These are phyloP conservation scores for Habropoda laboriosa DNA, from an alignment of 1,140 invertebrate species.

Conservation along the genomic window DNA sequence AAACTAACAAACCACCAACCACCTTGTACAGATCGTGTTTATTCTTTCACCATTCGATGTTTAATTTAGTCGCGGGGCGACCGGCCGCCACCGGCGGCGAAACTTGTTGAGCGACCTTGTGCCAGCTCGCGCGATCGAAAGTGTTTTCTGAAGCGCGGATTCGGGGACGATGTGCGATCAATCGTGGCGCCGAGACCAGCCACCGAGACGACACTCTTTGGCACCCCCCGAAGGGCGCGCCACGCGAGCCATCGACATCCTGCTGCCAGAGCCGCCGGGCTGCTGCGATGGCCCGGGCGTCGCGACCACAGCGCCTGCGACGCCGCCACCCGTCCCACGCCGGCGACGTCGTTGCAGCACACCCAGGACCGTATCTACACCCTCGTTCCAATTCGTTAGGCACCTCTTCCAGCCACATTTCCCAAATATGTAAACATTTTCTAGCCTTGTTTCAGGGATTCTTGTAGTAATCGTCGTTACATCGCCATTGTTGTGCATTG, in stretches of 20 bases:
- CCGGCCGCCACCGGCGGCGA: background rate
- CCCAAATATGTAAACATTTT: too few species aligned
- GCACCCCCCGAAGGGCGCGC: slow-evolving; percentile 76
- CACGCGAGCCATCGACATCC: slow-evolving; percentile 77
- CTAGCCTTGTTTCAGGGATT: too few species aligned
- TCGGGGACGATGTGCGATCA: slow-evolving; percentile 61
- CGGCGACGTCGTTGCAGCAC: slow-evolving; percentile 29
- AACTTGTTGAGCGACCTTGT: slow-evolving; percentile 52
- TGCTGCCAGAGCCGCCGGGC: slow-evolving; percentile 74
- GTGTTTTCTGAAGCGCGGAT: slow-evolving; percentile 27
- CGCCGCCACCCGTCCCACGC: slow-evolving; percentile 57
- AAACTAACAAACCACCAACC: too few species aligned
- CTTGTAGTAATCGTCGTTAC: too few species aligned
- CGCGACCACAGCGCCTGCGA: slow-evolving; percentile 75
- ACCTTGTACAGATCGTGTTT: too few species aligned
- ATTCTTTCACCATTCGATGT: too few species aligned
- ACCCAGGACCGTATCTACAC: slow-evolving; percentile 52
- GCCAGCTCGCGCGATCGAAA: slow-evolving; percentile 4
- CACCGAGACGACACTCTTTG: slow-evolving; percentile 56
- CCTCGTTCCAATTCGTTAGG: too few species aligned
- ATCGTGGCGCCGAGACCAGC: slow-evolving; percentile 59
- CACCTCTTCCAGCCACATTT: too few species aligned
- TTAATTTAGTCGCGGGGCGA: too few species aligned
- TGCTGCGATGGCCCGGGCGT: slow-evolving; percentile 80
- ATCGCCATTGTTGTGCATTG: too few species aligned